A percentile compares a stretch with the other conserved stretches of the same genome.
phyloP scores from a whole-genome alignment of 2,797 vertebrate genomes.

The Enteromius afrohamiltoni region DNA sequence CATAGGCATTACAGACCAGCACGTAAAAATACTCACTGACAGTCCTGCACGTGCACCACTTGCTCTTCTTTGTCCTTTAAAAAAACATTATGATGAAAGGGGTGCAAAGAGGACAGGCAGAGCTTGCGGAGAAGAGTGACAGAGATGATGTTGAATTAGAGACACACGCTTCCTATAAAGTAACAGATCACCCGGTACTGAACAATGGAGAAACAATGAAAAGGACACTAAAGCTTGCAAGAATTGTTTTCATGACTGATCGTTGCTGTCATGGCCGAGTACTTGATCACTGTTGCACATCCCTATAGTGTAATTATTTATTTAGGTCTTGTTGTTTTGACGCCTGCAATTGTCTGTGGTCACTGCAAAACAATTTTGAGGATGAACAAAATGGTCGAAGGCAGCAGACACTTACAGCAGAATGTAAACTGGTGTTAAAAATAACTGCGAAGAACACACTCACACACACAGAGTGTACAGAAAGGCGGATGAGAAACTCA shows the following conservation, averaged over 20 bases:
- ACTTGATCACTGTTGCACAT: too few species aligned
- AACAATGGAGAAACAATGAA: neutral
- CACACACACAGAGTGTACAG: constrained; percentile 30
- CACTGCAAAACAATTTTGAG: neutral
- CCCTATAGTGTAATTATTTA: neutral
- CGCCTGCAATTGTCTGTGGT: neutral
- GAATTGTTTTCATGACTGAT: too few species aligned
- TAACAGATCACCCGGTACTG: neutral
- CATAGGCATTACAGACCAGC: neutral
- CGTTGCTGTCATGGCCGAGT: too few species aligned
- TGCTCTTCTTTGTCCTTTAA: constrained; percentile 22
- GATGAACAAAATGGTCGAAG: constrained; percentile 12
- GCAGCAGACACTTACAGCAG: constrained; percentile 66
- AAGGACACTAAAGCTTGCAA: neutral
- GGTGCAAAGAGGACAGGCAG: constrained; percentile 21
- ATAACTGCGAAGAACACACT: constrained; percentile 63
- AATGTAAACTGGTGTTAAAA: constrained; percentile 76
- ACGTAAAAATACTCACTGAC: constrained; percentile 38
- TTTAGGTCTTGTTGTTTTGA: neutral
- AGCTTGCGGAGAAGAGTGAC: constrained; percentile 21
- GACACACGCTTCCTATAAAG: neutral
- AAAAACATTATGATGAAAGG: neutral
- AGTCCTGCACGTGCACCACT: constrained; percentile 1
- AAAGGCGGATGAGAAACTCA: constrained; percentile 12
- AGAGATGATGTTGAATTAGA: constrained; percentile 13